Evolutionary conservation across 2,888 invertebrate species (phyloP).

Genomic region (Nudaria mundana): DNA sequence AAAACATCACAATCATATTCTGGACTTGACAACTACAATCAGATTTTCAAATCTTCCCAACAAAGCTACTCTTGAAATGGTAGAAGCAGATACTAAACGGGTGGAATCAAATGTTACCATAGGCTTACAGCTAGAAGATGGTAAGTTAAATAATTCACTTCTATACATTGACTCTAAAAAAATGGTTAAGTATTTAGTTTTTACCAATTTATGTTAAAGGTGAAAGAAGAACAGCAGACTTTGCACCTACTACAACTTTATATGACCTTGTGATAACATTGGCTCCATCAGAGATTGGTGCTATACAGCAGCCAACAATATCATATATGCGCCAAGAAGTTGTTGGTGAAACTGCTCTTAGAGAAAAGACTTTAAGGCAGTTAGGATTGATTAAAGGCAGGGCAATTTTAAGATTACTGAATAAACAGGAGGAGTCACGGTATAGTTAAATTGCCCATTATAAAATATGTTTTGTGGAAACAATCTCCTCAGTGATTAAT

Average conservation of each 20-base stretch:
- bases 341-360: constrained; percentile 84
- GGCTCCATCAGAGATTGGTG: constrained; percentile 74
- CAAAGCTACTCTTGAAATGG: constrained; percentile 94
- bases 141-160: constrained; percentile 47
- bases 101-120: constrained; percentile 85
- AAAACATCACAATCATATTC: constrained; percentile 89
- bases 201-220: constrained; percentile 39
- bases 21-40: constrained; percentile 89
- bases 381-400: constrained; percentile 90
- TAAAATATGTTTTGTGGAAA: neutral
- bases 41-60: constrained; percentile 94
- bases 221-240: constrained; percentile 70
- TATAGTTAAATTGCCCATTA: constrained; percentile 22
- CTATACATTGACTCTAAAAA: no score
- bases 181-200: neutral
- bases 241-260: constrained; percentile 60
- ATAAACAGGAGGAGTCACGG: constrained; percentile 85
- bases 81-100: constrained; percentile 83
- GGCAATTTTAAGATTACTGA: constrained; percentile 86
- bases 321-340: constrained; percentile 91
- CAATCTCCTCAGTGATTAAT: neutral
- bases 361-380: constrained; percentile 86
- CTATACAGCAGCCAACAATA: constrained; percentile 84
- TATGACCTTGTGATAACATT: constrained; percentile 67
- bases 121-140: constrained; percentile 89